Evolutionary conservation across 2,113 vertebrate species (phyloP), one percentile per base, ranked within the genome.

Genomic region (Galbula dea): DNA sequence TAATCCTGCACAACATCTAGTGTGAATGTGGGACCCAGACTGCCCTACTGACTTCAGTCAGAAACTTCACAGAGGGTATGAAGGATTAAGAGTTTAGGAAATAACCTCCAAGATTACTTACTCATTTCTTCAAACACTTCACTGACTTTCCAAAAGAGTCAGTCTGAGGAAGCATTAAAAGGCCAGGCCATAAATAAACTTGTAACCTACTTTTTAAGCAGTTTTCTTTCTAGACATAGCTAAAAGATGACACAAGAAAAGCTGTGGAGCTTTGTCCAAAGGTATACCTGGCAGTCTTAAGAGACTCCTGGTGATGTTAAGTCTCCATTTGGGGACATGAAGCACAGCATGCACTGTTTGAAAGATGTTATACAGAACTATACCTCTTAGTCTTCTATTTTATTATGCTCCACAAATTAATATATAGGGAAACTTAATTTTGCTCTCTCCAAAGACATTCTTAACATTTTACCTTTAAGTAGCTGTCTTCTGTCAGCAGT

Each of bases 381-480:
- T 7, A 49, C 5, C 21, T 37, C 26, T 88, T 65, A 46, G 29
- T 26, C 19, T 15, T 54, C 11, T n/a, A 54, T 69, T 93, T 82
- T 69, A 65, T 58, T 69, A 66, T 22, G 29, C 23, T 72, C 9
- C 19, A 63, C 11, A 45, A 74, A 79, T 6, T 37, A 43, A 66
- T 24, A 57, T 3, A 55, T 24, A 41, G 34, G 43, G 23, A 36
- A 69, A 83, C 51, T 48, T 66, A 61, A 21, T 71, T 84, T 30
- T 82, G 39, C 23, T 65, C 41, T 65, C 41, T 75, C 29, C 22
- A 80, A 88, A 71, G 27, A 65, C 12, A 54, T 65, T 54, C 29
- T 79, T 62, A 27, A 89, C 58, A 43, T 65, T 67, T 90, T 98
- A 99, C 99, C 98, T 99, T 99, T 94, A 99, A 97, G 96, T 96